phyloP scores from a whole-genome alignment of 64 coral and sea anemone genomes.

The Catalaphyllia jardinei region DNA sequence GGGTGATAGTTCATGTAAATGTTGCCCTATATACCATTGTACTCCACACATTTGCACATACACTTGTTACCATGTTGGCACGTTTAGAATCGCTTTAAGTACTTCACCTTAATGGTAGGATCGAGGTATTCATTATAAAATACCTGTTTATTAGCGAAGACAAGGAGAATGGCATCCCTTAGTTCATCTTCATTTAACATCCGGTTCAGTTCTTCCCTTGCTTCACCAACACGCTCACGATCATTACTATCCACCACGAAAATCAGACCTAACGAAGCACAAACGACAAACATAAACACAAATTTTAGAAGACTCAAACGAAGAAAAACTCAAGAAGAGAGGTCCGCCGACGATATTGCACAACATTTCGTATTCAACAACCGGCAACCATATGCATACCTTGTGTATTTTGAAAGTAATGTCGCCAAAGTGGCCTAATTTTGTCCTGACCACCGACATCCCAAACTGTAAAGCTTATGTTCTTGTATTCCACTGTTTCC shows the following conservation, averaged over 20 bases:
- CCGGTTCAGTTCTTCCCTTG: slow-evolving; percentile 79
- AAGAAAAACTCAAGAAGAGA: not conserved
- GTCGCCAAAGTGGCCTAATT: slow-evolving; percentile 68
- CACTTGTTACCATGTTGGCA: too few relatives aligned
- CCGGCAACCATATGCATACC: slow-evolving; percentile 23
- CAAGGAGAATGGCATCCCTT: slow-evolving; percentile 76
- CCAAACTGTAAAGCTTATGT: slow-evolving; percentile 75
- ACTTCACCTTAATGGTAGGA: too few relatives aligned
- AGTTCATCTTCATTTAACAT: slow-evolving; percentile 95
- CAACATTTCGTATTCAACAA: not conserved
- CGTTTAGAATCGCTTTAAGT: too few relatives aligned
- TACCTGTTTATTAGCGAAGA: slow-evolving; percentile 99
- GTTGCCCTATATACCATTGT: too few relatives aligned
- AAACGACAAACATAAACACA: not conserved
- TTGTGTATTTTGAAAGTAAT: slow-evolving; percentile 78
- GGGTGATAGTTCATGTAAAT: too few relatives aligned
- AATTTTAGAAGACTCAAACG: not conserved
- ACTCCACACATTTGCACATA: too few relatives aligned
- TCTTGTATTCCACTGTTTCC: slow-evolving; percentile 79
- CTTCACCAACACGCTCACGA: slow-evolving; percentile 81
- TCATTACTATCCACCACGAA: slow-evolving; percentile 98
- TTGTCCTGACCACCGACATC: slow-evolving; percentile 74
- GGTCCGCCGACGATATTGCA: not conserved
- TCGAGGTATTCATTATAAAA: too few relatives aligned
- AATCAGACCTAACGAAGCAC: slow-evolving; percentile 58